These are phyloP conservation scores for Sebastolobus altivelis DNA, from an alignment of 2,797 vertebrate species.

Conservation along the genomic window DNA sequence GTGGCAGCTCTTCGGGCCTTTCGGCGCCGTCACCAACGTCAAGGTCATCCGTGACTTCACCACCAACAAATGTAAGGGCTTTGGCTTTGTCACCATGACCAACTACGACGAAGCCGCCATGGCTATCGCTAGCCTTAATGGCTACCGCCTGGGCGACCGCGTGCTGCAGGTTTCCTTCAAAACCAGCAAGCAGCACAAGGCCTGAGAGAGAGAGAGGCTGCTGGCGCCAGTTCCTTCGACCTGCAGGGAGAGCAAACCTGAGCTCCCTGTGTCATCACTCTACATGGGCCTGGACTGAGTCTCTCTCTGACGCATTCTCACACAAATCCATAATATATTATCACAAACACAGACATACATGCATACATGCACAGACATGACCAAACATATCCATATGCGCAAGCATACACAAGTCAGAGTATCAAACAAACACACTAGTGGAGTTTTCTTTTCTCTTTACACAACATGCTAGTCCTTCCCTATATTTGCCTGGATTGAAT, in stretches of 20 bases:
- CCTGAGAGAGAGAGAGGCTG: conserved; percentile 84
- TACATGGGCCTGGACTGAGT: conserved; percentile 89
- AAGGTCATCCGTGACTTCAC: conserved; percentile 98
- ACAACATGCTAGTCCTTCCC: conserved; percentile 88
- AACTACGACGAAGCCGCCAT: conserved; percentile 98
- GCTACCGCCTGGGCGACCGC: conserved; percentile 95
- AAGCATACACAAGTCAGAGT: conserved; percentile 83
- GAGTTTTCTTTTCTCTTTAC: conserved; percentile 87
- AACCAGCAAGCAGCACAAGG: conserved; percentile 99
- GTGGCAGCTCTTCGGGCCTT: conserved; percentile 99
- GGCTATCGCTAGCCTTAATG: conserved; percentile 98
- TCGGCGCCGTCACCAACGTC: conserved; percentile 97
- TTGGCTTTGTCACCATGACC: conserved; percentile 99
- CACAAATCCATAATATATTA: conserved; percentile 77
- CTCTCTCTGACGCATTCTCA: conserved; percentile 83
- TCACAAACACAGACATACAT: conserved; percentile 67
- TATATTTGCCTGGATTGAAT: conserved; percentile 90
- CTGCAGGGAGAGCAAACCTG: conserved; percentile 69
- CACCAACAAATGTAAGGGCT: conserved; percentile 99
- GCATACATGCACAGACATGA: conserved; percentile 59
- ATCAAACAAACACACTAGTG: conserved; percentile 83
- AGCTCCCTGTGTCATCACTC: conserved; percentile 85
- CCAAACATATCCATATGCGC: conserved; percentile 69
- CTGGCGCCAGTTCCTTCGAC: conserved; percentile 77
- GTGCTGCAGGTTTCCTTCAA: conserved; percentile 99